These are phyloP conservation scores for Phasia obesa DNA, from an alignment of 2,888 invertebrate species.

Conservation along the genomic window DNA sequence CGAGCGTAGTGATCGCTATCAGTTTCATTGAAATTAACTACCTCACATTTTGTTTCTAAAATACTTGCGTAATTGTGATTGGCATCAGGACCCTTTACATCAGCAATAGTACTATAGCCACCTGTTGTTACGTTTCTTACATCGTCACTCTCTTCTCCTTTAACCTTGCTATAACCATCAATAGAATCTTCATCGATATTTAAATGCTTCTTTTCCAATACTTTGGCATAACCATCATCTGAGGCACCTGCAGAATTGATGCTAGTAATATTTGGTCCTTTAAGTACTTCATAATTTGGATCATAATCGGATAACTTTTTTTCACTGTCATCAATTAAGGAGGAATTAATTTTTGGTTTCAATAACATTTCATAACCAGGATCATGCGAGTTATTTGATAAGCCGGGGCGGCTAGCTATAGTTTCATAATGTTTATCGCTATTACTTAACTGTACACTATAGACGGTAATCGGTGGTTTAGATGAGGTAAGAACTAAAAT, in stretches of 20 bases:
- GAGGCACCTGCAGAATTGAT: constrained; percentile 75
- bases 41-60: constrained; percentile 76
- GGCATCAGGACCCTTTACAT: constrained; percentile 74
- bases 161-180: constrained; percentile 79
- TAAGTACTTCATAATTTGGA: constrained; percentile 91
- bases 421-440: constrained; percentile 79
- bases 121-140: constrained; percentile 72
- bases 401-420: constrained; percentile 79
- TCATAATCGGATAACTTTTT: constrained; percentile 85
- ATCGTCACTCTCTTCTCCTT: constrained; percentile 74
- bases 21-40: constrained; percentile 43
- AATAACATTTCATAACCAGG: constrained; percentile 89
- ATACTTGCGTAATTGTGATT: constrained; percentile 82
- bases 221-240: constrained; percentile 82
- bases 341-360: constrained; percentile 73
- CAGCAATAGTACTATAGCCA: constrained; percentile 81
- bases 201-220: constrained; percentile 79
- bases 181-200: constrained; percentile 72
- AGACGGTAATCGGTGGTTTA: constrained; percentile 68
- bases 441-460: constrained; percentile 65
- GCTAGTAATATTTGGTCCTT: constrained; percentile 79
- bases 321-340: constrained; percentile 72
- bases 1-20: constrained; percentile 79
- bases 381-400: constrained; percentile 84
- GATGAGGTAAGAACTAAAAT: constrained; percentile 68